Base-by-base conservation (phyloP, 2,888 invertebrate species). In the Polymixis flavicincta region DNA sequence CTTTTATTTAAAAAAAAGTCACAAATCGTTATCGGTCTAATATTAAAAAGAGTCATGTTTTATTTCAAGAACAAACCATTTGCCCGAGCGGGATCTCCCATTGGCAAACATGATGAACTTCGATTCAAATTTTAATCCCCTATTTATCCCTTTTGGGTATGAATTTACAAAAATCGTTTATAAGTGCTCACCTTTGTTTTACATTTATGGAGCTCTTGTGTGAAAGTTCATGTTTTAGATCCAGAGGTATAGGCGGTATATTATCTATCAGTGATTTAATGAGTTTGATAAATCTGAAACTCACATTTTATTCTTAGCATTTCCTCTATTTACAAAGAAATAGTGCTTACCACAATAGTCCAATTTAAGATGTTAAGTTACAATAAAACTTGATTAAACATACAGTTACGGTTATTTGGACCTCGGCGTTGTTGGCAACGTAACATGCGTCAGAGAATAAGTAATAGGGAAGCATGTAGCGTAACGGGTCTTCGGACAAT, bases 361-460 rank as follows among this genome's bases (percentile, higher is more conserved):
- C 14, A 28, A 55, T 71, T 55, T 63, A 55, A 42, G 22, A 55
- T 50, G 7, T 78, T 50, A 14, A 14, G 50, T 50, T 65, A 22
- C 17, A 55, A 61, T 70, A 69, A 52, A 67, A 78, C 19, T 78
- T 59, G 25, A 17, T n/a, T 22, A 45, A 78, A 69, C 37, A 78
- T 19, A 68, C 28, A 37, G 14, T 48, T 37, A 78, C 25, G 25
- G 69, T 19, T 55, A 45, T 57, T 22, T 25, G 42, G n/a, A 42
- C 42, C n/a, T 25, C 32, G 14, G 50, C 25, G 25, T 52, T 71
- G 32, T 71, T 76, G 71, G 76, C 79, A 76, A 55, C 55, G 5
- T 42, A 64, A 22, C 7, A 60, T 55, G 42, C 42, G 11, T 25
- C n/a, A 19, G 9, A 42, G 22, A 65, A 50, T 80, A 42, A 72